Evolutionary conservation across 2,113 vertebrate genomes (phyloP).

Genomic region (Mandrillus leucophaeus): DNA sequence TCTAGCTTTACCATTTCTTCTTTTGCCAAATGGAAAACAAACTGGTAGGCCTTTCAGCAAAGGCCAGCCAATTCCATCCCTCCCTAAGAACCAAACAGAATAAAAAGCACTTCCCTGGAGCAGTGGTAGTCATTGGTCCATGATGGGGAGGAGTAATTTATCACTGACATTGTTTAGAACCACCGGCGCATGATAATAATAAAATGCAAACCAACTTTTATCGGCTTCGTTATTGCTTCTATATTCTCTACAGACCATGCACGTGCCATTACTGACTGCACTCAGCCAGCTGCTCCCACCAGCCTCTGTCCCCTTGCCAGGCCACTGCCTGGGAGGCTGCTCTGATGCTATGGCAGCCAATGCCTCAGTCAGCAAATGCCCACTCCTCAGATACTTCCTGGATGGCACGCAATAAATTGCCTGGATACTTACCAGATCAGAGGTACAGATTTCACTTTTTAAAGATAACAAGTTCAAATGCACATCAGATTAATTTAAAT

Average conservation of each 20-base stretch:
- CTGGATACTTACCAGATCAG: background rate
- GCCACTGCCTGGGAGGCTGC: background rate
- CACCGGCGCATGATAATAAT: background rate
- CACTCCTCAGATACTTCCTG: background rate
- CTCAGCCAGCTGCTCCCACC: background rate
- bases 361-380: background rate
- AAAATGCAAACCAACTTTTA: background rate
- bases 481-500: background rate
- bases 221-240: background rate
- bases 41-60: background rate
- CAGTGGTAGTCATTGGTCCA: background rate
- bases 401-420: background rate
- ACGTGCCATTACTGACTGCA: fast-evolving
- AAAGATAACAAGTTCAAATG: constrained; percentile 31
- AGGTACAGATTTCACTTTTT: background rate
- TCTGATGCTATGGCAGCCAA: background rate
- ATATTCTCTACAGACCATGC: background rate
- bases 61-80: background rate
- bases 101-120: background rate
- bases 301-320: no score
- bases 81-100: background rate
- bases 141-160: background rate
- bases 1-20: background rate
- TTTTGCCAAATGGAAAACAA: background rate
- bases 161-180: background rate